A percentile compares a stretch with the other conserved stretches of the same genome.
Conservation (phyloP, 2,113 vertebrate species). For the Pipra filicauda region DNA sequence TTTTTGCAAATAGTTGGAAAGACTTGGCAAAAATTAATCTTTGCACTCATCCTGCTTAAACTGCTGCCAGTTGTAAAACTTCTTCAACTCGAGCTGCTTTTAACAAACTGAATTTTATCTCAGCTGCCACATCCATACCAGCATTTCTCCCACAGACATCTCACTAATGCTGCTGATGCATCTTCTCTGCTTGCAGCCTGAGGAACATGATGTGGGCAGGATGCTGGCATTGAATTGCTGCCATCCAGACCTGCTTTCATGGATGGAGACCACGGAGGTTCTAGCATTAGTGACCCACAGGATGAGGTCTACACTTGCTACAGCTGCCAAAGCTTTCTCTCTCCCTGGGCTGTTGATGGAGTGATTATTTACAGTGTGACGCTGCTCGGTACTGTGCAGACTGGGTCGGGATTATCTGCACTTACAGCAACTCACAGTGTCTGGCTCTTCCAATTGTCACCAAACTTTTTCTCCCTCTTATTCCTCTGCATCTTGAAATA, state of each 20-base stretch:
- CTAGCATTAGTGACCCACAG: neutral
- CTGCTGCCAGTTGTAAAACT: neutral
- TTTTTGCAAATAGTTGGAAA: neutral
- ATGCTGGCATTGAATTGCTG: neutral
- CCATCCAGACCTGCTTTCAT: neutral
- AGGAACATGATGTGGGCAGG: neutral
- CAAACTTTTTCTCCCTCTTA: neutral
- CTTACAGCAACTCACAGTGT: neutral
- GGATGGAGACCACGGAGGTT: neutral
- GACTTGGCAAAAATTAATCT: neutral
- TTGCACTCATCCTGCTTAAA: neutral
- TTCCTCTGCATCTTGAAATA: neutral
- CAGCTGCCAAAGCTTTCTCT: neutral
- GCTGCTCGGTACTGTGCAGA: neutral
- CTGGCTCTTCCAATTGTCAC: neutral
- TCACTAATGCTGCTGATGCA: accelerated
- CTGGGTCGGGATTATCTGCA: neutral
- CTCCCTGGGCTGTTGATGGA: neutral
- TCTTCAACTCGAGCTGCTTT: neutral
- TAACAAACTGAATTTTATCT: neutral
- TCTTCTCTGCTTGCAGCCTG: neutral
- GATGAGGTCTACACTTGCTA: accelerated
- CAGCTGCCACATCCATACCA: neutral
- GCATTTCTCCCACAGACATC: neutral
- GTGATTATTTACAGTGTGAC: neutral